phyloP scores from a whole-genome alignment of 2,888 invertebrate genomes.

The Liopterus haemorrhoidalis region DNA sequence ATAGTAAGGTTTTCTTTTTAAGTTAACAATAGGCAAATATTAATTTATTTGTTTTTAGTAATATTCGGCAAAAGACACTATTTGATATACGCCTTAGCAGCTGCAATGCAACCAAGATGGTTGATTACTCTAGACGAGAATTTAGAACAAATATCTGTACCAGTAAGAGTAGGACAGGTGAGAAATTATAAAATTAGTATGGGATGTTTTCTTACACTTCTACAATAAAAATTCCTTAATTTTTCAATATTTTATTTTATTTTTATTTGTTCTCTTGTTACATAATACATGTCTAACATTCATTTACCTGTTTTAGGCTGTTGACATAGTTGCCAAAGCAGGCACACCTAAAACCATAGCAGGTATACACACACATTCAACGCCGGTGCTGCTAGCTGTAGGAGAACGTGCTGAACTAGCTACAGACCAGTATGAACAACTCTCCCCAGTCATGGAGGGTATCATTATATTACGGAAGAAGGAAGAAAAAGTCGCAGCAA shows the following conservation, averaged over 20 bases:
- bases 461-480: slow-evolving; percentile 96
- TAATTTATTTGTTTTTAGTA: slow-evolving; percentile 29
- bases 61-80: slow-evolving; percentile 91
- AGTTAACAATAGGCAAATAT: too few relatives aligned
- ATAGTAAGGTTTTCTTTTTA: slow-evolving; percentile 54
- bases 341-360: slow-evolving; percentile 99
- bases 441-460: slow-evolving; percentile 95
- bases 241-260: not conserved
- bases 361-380: slow-evolving; percentile 98
- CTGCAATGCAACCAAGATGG: slow-evolving; percentile 98
- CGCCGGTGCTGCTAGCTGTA: slow-evolving; percentile 90
- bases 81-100: slow-evolving; percentile 83
- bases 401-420: slow-evolving; percentile 97
- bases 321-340: slow-evolving; percentile 98
- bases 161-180: slow-evolving; percentile 80
- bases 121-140: slow-evolving; percentile 93
- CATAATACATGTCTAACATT: slow-evolving; percentile 5
- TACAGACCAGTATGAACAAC: slow-evolving; percentile 88
- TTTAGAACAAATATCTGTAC: slow-evolving; percentile 82
- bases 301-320: slow-evolving; percentile 60
- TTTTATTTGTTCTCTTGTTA: slow-evolving; percentile 12
- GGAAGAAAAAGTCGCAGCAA: slow-evolving; percentile 18
- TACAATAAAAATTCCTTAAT: slow-evolving; percentile 1
- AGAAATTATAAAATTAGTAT: slow-evolving; percentile 9
- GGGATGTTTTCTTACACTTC: not conserved